Conservation (phyloP, 2,888 invertebrate genomes). For the Aplocera efformata region DNA sequence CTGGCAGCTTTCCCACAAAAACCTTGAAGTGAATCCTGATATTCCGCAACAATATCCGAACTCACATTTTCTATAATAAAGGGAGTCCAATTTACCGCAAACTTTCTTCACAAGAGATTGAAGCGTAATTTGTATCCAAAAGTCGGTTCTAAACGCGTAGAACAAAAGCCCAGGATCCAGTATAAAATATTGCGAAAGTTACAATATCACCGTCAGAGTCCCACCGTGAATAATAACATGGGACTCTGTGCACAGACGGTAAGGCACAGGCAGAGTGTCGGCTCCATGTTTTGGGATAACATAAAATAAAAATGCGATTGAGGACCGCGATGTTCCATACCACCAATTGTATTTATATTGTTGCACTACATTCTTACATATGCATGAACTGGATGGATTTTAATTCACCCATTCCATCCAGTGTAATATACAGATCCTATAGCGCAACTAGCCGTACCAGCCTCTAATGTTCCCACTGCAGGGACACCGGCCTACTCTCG, state of each 20-base stretch:
- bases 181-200: conserved; percentile 44
- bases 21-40: background rate
- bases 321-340: too few relatives aligned
- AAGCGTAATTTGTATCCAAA: conserved; percentile 39
- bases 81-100: conserved; percentile 21
- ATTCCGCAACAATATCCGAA: conserved; percentile 12
- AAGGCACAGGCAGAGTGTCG: background rate
- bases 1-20: too few relatives aligned
- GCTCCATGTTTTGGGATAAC: too few relatives aligned
- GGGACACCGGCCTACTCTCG: too few relatives aligned
- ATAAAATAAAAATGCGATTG: too few relatives aligned
- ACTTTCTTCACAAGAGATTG: conserved; percentile 22
- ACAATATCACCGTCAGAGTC: conserved; percentile 37
- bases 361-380: too few relatives aligned
- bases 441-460: too few relatives aligned
- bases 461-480: too few relatives aligned
- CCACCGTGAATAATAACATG: conserved; percentile 37
- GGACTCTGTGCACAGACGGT: background rate
- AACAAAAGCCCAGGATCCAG: conserved; percentile 33
- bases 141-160: conserved; percentile 32
- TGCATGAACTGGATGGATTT: too few relatives aligned
- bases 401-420: too few relatives aligned
- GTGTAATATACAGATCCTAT: too few relatives aligned
- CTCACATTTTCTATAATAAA: conserved; percentile 17
- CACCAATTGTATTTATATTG: too few relatives aligned